These are phyloP conservation scores for Heptranchias perlo DNA, from an alignment of 2,113 vertebrate genomes.

Conservation along the genomic window DNA sequence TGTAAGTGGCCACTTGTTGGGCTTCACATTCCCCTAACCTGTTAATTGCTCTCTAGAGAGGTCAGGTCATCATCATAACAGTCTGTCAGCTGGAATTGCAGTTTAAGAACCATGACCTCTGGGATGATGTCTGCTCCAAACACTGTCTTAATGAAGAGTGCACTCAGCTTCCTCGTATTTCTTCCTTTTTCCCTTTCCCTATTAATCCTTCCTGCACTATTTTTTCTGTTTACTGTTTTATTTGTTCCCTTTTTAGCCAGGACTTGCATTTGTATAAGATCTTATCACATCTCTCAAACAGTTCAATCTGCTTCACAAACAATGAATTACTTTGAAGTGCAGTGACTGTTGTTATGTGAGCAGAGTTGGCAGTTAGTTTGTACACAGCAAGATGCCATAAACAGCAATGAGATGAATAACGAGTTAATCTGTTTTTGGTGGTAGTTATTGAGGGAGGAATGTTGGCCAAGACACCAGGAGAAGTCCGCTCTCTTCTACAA, in stretches of 20 bases:
- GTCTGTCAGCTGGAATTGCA: conserved; percentile 11
- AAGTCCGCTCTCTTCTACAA: background rate
- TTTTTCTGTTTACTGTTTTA: background rate
- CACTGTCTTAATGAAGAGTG: conserved; percentile 10
- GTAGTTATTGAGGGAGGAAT: background rate
- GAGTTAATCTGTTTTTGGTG: background rate
- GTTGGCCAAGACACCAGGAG: background rate
- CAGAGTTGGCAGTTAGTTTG: background rate
- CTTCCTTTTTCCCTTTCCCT: background rate
- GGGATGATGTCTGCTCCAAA: background rate
- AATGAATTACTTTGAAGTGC: background rate
- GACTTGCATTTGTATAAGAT: background rate
- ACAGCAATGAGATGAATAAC: background rate
- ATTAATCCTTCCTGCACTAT: no score
- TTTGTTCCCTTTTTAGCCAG: background rate
- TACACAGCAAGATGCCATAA: background rate
- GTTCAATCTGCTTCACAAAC: background rate
- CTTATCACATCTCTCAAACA: background rate
- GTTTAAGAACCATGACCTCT: background rate
- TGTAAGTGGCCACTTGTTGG: conserved; percentile 10
- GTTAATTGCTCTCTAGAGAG: conserved; percentile 22
- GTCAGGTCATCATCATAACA: background rate
- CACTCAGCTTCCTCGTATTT: background rate
- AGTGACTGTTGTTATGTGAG: background rate
- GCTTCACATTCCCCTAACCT: background rate